These are phyloP conservation scores for Drosophila subpulchrella DNA, from an alignment of 1,140 invertebrate species.

Conservation along the genomic window DNA sequence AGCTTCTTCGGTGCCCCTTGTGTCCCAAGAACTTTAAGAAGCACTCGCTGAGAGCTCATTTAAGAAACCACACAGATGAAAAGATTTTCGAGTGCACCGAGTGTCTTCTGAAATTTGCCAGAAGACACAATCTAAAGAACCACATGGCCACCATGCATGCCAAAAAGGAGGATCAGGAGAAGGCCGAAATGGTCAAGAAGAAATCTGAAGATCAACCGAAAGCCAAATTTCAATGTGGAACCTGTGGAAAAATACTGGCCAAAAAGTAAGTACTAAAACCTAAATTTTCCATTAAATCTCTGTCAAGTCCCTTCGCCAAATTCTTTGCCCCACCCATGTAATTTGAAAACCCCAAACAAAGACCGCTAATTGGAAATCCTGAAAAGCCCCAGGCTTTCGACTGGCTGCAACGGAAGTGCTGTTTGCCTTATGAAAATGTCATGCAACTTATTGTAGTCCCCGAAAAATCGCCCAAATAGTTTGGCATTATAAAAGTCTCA, in stretches of 20 bases:
- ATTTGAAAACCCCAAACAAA: constrained; percentile 7
- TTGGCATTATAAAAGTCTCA: constrained; percentile 25
- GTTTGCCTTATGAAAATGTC: constrained; percentile 55
- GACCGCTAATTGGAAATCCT: constrained; percentile 46
- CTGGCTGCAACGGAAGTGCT: not conserved
- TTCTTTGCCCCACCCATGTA: not conserved
- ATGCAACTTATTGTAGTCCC: constrained; percentile 43
- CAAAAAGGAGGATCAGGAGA: not conserved
- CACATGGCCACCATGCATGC: constrained; percentile 86
- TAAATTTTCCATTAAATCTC: not conserved
- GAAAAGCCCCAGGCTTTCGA: constrained; percentile 30
- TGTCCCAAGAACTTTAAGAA: constrained; percentile 90
- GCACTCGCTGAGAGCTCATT: constrained; percentile 88
- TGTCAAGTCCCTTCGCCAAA: not conserved
- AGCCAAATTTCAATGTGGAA: constrained; percentile 85
- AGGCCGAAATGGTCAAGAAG: not conserved
- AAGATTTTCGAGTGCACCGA: constrained; percentile 88
- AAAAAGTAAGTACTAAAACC: constrained; percentile 87
- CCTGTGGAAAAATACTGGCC: constrained; percentile 87
- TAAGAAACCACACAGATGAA: constrained; percentile 91
- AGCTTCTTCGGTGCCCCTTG: constrained; percentile 87
- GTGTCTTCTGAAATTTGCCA: constrained; percentile 88
- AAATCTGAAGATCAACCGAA: not conserved
- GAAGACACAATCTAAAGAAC: constrained; percentile 87
- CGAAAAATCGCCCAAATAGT: constrained; percentile 39